These are phyloP conservation scores for Malurus alboscapulatus DNA, from an alignment of 2,113 vertebrate species.

Conservation along the genomic window DNA sequence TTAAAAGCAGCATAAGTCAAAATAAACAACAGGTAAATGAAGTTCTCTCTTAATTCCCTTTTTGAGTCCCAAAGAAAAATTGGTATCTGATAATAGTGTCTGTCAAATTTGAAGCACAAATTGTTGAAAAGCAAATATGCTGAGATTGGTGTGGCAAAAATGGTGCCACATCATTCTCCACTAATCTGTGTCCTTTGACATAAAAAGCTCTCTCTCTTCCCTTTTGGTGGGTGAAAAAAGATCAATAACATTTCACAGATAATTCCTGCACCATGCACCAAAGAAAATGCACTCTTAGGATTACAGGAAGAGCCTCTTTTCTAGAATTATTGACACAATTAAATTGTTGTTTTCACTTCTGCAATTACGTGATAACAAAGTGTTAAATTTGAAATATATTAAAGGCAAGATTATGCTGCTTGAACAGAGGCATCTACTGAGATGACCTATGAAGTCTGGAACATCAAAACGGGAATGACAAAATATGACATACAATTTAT, in stretches of 20 bases:
- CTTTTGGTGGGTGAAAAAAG: background rate
- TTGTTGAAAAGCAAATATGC: constrained; percentile 49
- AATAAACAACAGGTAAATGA: background rate
- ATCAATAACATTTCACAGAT: background rate
- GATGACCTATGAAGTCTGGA: background rate
- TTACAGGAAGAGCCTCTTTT: background rate
- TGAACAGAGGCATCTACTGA: background rate
- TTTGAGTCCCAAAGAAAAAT: constrained; percentile 8
- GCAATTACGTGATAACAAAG: background rate
- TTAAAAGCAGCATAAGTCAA: background rate
- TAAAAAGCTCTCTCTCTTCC: background rate
- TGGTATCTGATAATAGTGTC: constrained; percentile 27
- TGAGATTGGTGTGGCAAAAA: constrained; percentile 9
- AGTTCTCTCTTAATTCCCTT: background rate
- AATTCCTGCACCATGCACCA: background rate
- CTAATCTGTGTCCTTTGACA: background rate
- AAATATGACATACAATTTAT: constrained; percentile 23
- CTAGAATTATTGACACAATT: background rate
- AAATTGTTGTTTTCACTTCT: background rate
- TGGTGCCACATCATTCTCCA: background rate
- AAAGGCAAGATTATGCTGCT: background rate
- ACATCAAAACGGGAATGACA: constrained; percentile 21
- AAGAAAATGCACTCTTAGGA: background rate
- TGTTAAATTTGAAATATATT: background rate
- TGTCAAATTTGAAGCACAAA: constrained; percentile 50